Base-by-base conservation (phyloP, 1,140 invertebrate species). In the Nilaparvata lugens region DNA sequence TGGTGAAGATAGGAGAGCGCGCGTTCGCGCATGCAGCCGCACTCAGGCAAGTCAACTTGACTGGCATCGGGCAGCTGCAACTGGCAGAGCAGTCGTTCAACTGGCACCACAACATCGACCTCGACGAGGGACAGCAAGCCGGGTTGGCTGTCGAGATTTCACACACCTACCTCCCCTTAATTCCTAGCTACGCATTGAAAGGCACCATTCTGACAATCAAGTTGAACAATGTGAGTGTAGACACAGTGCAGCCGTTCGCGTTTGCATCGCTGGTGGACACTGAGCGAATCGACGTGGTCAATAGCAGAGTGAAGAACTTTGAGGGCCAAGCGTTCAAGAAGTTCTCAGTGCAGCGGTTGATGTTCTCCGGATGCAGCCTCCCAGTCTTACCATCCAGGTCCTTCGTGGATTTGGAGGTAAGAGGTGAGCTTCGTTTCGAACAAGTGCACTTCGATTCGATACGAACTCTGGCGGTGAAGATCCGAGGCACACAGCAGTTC, bases 261-360 rank as follows among this genome's bases (percentile, higher is more conserved):
- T 87, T 91, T 68, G 83, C 84, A 55, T 87, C 83, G 67, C 72
- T 88, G 1, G 70, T 75, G 2, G 79, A 79, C 55, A 76, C 74
- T 54, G 72, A 78, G 1, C 76, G 70, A 23, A 73, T 85, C 52
- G 73, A 78, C 63, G 69, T 84, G 25, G 68, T 59, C 14, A 76
- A 86, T 65, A 80, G 79, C 56, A 67, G 65, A 1, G 73, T 88
- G 18, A 76, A 78, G 23, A 77, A 73, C 7, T 76, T 88, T 16
- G 82, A 87, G 64, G 78, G 80, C 23, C 85, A 89, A 69, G 81
- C 86, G 1, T 88, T 91, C 65, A 90, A 89, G 61, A 88, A 88
- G 70, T 88, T 91, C 68, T 78, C 81, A 25, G 80, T 85, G 0
- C 75, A 79, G 28, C 5, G 52, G 9, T 53, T 67, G 11, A 58